These are phyloP conservation scores for Xanthorhoe designata DNA, from an alignment of 2,888 invertebrate species.

Conservation along the genomic window DNA sequence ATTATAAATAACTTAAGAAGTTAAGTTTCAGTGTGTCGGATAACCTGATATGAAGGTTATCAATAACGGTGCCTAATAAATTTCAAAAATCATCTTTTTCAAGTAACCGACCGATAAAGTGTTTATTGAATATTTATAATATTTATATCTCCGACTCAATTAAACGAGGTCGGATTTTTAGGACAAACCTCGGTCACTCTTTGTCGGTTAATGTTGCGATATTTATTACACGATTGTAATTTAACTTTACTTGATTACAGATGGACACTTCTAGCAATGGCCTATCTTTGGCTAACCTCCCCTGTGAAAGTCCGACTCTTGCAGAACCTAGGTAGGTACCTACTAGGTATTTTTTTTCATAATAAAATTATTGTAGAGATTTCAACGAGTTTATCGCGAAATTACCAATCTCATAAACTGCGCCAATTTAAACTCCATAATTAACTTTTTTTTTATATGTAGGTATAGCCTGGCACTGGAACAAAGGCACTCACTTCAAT, in stretches of 20 bases:
- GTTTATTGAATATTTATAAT: slow-evolving; percentile 78
- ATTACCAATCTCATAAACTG: no score
- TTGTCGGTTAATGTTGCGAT: slow-evolving; percentile 31
- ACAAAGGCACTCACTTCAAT: no score
- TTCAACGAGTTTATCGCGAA: no score
- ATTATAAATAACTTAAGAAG: slow-evolving; percentile 10
- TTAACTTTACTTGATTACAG: neutral
- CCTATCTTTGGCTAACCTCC: no score
- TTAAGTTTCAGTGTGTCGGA: slow-evolving; percentile 42
- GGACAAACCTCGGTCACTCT: slow-evolving; percentile 36
- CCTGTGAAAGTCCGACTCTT: no score
- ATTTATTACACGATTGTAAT: neutral
- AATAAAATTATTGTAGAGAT: no score
- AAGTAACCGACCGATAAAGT: slow-evolving; percentile 69
- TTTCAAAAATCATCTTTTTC: slow-evolving; percentile 63
- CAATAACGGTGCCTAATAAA: slow-evolving; percentile 64
- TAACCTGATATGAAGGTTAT: slow-evolving; percentile 64
- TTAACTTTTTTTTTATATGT: no score
- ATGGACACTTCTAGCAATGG: neutral
- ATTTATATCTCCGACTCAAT: slow-evolving; percentile 65
- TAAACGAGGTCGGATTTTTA: slow-evolving; percentile 54
- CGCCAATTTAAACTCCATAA: no score
- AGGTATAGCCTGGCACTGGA: no score
- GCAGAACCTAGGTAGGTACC: no score
- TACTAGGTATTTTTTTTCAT: no score